Percentiles rank a stretch among this genome's conserved stretches.
phyloP scores from a whole-genome alignment of 1,140 invertebrate species.

The Penaeus japonicus region DNA sequence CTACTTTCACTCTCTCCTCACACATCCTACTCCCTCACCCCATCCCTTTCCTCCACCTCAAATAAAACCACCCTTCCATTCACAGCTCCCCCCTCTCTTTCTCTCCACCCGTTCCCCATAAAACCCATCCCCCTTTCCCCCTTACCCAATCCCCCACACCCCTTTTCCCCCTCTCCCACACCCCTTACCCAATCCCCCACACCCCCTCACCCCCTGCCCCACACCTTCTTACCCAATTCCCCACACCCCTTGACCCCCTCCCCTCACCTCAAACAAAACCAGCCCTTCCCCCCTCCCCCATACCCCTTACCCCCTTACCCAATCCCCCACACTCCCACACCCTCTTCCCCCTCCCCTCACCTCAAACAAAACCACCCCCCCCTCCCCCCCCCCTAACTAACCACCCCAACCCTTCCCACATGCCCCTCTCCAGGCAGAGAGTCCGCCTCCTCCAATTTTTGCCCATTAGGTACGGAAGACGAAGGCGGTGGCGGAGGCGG shows the following conservation, averaged over 20 bases:
- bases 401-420: background rate
- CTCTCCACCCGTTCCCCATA: too few species aligned
- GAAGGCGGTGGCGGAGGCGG: too few species aligned
- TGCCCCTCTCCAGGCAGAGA: background rate
- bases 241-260: background rate
- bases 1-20: too few species aligned
- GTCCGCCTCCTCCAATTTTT: background rate
- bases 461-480: constrained; percentile 37
- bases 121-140: too few species aligned
- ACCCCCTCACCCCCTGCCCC: too few species aligned
- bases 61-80: too few species aligned
- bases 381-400: too few species aligned
- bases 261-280: background rate
- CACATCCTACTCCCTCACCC: too few species aligned
- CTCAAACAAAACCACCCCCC: background rate
- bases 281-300: background rate
- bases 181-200: background rate
- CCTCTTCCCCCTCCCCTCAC: background rate
- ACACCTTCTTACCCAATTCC: background rate
- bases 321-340: background rate
- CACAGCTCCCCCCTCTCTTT: too few species aligned
- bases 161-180: background rate
- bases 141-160: too few species aligned
- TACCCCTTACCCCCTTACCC: too few species aligned
- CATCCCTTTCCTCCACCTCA: too few species aligned